A percentile compares a stretch with the other conserved stretches of the same genome.
These are phyloP conservation scores for Halocynthia aurantium DNA, from an alignment of 23 tunicate species.

Conservation along the genomic window DNA sequence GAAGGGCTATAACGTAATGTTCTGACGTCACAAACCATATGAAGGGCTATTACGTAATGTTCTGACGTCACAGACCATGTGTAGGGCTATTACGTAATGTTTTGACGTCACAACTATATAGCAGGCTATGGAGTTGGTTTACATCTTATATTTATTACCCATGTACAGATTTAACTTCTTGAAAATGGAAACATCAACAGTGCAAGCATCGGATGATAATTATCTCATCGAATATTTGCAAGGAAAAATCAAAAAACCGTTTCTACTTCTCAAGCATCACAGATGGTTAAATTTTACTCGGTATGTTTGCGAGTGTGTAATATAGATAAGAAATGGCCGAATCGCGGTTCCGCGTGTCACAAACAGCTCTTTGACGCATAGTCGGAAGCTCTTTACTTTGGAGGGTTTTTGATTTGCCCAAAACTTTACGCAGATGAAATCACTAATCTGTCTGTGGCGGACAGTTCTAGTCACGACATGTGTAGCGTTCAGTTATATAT, in stretches of 20 bases:
- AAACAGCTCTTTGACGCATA: no score
- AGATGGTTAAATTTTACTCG: slow-evolving; percentile 62
- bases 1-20: not conserved
- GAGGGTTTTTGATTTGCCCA: no score
- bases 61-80: not conserved
- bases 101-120: not conserved
- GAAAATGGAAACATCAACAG: slow-evolving; percentile 48
- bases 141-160: not conserved
- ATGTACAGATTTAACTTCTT: slow-evolving; percentile 58
- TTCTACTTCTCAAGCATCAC: slow-evolving; percentile 83
- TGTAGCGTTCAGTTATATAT: no score
- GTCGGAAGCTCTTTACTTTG: no score
- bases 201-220: slow-evolving; percentile 28
- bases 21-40: not conserved
- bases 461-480: no score
- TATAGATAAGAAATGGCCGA: not conserved
- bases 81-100: no score
- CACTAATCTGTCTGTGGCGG: no score
- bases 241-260: slow-evolving; percentile 41
- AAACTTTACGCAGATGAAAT: no score
- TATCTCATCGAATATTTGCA: slow-evolving; percentile 24
- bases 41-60: not conserved
- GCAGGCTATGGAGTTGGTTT: not conserved
- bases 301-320: slow-evolving; percentile 12
- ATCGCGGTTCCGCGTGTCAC: not conserved